phyloP scores from a whole-genome alignment of 2,888 invertebrate genomes.

The Cryptocheilus praepositus region DNA sequence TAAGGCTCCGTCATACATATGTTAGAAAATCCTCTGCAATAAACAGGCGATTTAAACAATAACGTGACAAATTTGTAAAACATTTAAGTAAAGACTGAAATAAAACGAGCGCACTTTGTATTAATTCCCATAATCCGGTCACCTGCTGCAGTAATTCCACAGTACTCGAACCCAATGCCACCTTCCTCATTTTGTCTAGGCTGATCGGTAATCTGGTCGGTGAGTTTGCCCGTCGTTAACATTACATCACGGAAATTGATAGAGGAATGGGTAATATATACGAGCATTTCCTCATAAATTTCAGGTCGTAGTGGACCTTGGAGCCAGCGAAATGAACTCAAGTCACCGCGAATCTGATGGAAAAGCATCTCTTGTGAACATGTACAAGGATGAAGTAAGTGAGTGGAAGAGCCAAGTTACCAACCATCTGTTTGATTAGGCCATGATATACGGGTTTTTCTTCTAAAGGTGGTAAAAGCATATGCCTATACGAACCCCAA shows the following conservation, averaged over 20 bases:
- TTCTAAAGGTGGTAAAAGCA: slow-evolving; percentile 78
- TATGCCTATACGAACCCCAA: slow-evolving; percentile 92
- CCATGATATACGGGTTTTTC: slow-evolving; percentile 80
- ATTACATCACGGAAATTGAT: slow-evolving; percentile 97
- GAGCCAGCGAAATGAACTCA: slow-evolving; percentile 89
- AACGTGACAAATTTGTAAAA: slow-evolving; percentile 27
- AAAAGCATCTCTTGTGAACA: background rate
- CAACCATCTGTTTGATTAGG: slow-evolving; percentile 82
- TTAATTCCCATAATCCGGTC: slow-evolving; percentile 74
- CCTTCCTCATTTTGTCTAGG: slow-evolving; percentile 59
- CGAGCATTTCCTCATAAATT: slow-evolving; percentile 58
- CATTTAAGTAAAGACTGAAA: too few species aligned
- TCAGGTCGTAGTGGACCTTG: slow-evolving; percentile 78
- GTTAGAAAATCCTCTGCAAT: slow-evolving; percentile 73
- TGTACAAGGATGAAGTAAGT: background rate
- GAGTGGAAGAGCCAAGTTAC: background rate
- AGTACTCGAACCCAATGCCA: slow-evolving; percentile 83
- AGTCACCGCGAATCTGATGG: slow-evolving; percentile 83
- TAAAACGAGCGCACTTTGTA: too few species aligned
- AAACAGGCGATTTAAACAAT: too few species aligned
- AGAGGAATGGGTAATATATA: slow-evolving; percentile 84
- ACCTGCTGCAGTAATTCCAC: slow-evolving; percentile 77
- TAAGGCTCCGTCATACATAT: slow-evolving; percentile 75
- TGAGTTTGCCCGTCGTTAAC: slow-evolving; percentile 93
- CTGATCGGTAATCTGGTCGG: slow-evolving; percentile 58